Conservation (phyloP, 2,113 vertebrate genomes). For the Rhegmatorhina hoffmannsi region DNA sequence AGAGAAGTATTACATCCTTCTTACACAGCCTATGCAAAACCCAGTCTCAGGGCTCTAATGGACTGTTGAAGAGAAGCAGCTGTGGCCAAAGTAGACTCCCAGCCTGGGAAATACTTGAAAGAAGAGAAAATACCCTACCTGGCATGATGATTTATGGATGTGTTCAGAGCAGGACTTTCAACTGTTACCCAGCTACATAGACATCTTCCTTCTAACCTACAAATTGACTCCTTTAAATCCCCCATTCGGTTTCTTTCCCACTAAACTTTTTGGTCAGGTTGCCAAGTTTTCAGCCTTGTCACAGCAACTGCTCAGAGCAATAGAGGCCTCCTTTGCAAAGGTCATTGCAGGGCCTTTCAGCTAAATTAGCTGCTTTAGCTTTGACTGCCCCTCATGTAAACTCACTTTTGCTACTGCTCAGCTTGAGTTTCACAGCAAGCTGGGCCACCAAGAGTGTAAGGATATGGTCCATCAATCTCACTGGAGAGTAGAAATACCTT, state of each 20-base stretch:
- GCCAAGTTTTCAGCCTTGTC: neutral
- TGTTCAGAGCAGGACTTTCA: neutral
- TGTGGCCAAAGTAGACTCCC: neutral
- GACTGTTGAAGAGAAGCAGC: slow-evolving; percentile 28
- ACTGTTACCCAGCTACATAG: neutral
- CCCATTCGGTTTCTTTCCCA: neutral
- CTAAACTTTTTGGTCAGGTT: neutral
- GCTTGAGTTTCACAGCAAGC: neutral
- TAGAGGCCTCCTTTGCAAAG: neutral
- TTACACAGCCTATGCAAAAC: neutral
- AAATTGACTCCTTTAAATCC: neutral
- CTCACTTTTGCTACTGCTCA: neutral
- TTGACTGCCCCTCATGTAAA: neutral
- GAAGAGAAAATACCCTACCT: slow-evolving; percentile 17
- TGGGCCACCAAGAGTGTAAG: neutral
- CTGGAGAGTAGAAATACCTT: neutral
- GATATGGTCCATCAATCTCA: neutral
- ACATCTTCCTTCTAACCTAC: neutral
- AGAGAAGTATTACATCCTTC: neutral
- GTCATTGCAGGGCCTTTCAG: neutral
- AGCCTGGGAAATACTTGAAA: neutral
- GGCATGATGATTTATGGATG: slow-evolving; percentile 21
- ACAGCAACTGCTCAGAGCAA: neutral
- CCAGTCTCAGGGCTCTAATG: neutral
- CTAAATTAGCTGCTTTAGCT: neutral